These are phyloP conservation scores for Epicampocera succincta DNA, from an alignment of 2,888 invertebrate genomes.

Conservation along the genomic window DNA sequence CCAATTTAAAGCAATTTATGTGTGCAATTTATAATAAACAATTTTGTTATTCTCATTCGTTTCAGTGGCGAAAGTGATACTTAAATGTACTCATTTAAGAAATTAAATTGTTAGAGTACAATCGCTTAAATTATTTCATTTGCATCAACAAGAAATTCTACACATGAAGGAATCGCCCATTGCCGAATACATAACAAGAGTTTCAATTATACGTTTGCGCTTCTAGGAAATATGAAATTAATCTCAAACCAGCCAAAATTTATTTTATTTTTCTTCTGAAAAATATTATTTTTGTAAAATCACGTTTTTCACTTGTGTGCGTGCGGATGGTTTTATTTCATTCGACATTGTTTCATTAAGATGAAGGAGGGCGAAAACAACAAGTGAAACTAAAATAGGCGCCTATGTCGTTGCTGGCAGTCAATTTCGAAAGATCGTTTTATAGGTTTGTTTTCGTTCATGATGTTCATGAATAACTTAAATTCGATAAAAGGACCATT, in stretches of 20 bases:
- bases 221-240: conserved; percentile 1
- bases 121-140: conserved; percentile 1
- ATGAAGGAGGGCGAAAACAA: too few relatives aligned
- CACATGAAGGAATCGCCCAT: background rate
- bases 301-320: too few relatives aligned
- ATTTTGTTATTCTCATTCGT: conserved; percentile 22
- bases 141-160: background rate
- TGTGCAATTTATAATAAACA: conserved; percentile 49
- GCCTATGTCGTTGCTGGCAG: too few relatives aligned
- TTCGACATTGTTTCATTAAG: too few relatives aligned
- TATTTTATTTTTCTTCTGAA: too few relatives aligned
- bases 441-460: too few relatives aligned
- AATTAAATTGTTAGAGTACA: conserved; percentile 18
- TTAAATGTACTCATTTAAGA: conserved; percentile 5
- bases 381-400: too few relatives aligned
- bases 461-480: too few relatives aligned
- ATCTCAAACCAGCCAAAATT: background rate
- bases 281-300: too few relatives aligned
- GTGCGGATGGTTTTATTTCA: too few relatives aligned
- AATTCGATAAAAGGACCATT: too few relatives aligned
- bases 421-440: too few relatives aligned
- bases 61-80: conserved; percentile 40
- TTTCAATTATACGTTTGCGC: background rate
- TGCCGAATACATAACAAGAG: background rate
- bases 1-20: conserved; percentile 60